A percentile compares a stretch with the other conserved stretches of the same genome.
Evolutionary conservation across 2,797 vertebrate species (phyloP).

Genomic region (Macrochelys suwanniensis): DNA sequence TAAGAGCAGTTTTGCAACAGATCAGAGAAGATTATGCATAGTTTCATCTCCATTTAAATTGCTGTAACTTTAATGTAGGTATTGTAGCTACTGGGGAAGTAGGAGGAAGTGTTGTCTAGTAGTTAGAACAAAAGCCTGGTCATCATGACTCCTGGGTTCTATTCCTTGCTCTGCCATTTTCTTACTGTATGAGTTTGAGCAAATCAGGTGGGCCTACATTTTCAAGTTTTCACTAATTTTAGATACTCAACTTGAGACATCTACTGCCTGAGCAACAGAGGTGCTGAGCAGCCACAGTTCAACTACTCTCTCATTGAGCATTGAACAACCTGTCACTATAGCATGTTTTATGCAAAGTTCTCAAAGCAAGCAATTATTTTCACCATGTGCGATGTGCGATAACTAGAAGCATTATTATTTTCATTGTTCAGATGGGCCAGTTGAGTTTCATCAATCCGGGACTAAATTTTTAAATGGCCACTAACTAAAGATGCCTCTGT

Average conservation of each 20-base stretch:
- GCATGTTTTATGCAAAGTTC: accelerated
- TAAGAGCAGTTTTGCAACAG: neutral
- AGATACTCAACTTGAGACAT: neutral
- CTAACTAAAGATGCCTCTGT: neutral
- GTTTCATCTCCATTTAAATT: conserved; percentile 45
- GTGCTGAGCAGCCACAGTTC: neutral
- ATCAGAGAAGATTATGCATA: neutral
- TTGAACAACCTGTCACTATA: neutral
- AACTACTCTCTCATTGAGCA: neutral
- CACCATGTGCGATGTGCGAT: conserved; percentile 12
- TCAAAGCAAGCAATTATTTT: conserved; percentile 26
- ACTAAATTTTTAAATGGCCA: neutral
- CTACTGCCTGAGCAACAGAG: accelerated
- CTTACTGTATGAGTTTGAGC: neutral
- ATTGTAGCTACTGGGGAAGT: conserved; percentile 46
- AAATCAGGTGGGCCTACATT: neutral
- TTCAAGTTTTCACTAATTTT: neutral
- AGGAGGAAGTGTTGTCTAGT: neutral
- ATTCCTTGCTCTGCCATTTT: too few species aligned
- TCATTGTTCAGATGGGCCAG: neutral
- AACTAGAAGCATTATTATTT: neutral
- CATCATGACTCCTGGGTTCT: neutral
- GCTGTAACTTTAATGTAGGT: conserved; percentile 21
- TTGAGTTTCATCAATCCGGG: neutral
- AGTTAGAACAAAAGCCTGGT: conserved; percentile 45